phyloP scores from a whole-genome alignment of 2,113 vertebrate genomes.

The Notarius quadriscutis region DNA sequence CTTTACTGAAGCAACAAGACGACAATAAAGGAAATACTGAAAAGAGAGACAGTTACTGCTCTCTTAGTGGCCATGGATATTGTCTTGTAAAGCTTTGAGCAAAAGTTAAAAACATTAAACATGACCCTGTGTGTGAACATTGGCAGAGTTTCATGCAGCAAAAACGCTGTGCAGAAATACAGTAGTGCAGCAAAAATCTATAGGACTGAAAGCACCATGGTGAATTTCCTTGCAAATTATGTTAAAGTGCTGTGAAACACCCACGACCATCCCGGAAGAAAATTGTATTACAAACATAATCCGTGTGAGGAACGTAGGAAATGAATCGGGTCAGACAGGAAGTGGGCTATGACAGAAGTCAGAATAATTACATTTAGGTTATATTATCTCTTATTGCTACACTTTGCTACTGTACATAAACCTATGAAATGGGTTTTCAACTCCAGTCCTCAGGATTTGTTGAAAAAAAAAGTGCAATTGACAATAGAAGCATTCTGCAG shows the following conservation, averaged over 20 bases:
- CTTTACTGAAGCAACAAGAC: not conserved
- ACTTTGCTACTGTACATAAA: not conserved
- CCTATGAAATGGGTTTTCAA: not conserved
- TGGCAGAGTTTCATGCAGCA: not conserved
- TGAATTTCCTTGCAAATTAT: not conserved
- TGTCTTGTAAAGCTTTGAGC: not conserved
- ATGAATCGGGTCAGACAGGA: conserved; percentile 1
- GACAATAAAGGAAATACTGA: not conserved
- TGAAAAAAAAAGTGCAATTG: not conserved
- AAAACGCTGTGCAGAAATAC: not conserved
- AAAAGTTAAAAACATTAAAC: not conserved
- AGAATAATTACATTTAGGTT: not conserved
- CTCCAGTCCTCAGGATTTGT: not conserved
- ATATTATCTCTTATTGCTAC: not conserved
- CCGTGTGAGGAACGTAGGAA: not conserved
- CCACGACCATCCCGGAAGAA: not conserved
- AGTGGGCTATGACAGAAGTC: not conserved
- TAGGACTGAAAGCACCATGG: not conserved
- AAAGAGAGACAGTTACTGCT: not conserved
- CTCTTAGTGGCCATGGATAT: not conserved
- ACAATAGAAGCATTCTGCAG: not conserved
- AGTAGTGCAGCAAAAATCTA: not conserved
- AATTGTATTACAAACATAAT: not conserved
- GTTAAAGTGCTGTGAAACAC: not conserved
- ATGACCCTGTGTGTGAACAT: not conserved